Evolutionary conservation across 1,140 invertebrate genomes (phyloP).

Genomic region (Scaptomyza hsui): DNA sequence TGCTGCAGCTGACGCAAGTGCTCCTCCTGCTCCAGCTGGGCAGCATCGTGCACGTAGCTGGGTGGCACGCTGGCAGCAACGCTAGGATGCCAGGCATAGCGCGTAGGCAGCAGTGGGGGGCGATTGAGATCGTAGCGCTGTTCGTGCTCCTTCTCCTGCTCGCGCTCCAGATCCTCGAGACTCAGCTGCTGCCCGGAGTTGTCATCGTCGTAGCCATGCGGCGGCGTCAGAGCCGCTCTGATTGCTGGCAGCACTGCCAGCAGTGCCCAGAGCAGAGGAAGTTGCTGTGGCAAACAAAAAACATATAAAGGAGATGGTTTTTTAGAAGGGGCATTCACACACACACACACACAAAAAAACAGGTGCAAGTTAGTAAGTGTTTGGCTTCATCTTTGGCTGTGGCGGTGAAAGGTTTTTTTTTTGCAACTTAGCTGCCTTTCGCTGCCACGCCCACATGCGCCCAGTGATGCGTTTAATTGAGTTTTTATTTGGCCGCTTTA

Average conservation of each 20-base stretch:
- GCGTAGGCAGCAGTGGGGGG: constrained; percentile 60
- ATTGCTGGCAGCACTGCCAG: constrained; percentile 15
- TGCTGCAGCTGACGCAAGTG: constrained; percentile 40
- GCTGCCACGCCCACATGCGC: constrained; percentile 52
- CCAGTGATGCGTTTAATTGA: constrained; percentile 74
- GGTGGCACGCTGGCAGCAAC: constrained; percentile 65
- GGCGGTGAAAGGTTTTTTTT: constrained; percentile 57
- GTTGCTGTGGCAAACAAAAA: constrained; percentile 17
- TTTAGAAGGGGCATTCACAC: constrained; percentile 36
- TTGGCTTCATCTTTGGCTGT: constrained; percentile 4
- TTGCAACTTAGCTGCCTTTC: constrained; percentile 53
- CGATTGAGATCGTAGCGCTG: constrained; percentile 56
- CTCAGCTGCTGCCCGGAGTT: constrained; percentile 46
- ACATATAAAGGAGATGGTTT: background rate
- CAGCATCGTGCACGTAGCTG: constrained; percentile 61
- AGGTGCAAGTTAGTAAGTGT: constrained; percentile 10
- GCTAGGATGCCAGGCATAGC: constrained; percentile 62
- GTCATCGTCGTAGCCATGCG: constrained; percentile 59
- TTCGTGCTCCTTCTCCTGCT: constrained; percentile 37
- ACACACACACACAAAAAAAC: no score
- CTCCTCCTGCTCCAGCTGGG: constrained; percentile 48
- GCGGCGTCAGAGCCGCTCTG: constrained; percentile 27
- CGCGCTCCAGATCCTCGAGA: constrained; percentile 65
- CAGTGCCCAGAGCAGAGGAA: constrained; percentile 35
- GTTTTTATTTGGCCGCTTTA: constrained; percentile 41